These are phyloP conservation scores for Aramus guarauna DNA, from an alignment of 2,113 vertebrate genomes.

Conservation along the genomic window DNA sequence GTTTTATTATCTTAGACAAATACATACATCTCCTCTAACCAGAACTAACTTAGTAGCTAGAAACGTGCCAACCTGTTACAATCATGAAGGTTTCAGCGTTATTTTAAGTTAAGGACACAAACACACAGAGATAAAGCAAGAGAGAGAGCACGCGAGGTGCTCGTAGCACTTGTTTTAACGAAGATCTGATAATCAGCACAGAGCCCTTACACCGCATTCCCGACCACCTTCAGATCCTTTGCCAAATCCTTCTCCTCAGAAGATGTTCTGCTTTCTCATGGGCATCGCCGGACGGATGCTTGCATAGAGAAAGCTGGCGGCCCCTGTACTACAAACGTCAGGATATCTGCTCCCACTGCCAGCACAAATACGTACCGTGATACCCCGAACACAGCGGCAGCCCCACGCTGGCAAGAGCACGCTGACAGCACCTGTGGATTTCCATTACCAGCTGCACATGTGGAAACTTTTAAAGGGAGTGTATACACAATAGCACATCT, in stretches of 20 bases:
- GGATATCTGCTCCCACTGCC: neutral
- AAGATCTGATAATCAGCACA: neutral
- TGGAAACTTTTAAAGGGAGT: neutral
- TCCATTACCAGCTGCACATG: neutral
- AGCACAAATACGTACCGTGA: rapidly evolving
- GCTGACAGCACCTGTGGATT: neutral
- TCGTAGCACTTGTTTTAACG: neutral
- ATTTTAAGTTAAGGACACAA: neutral
- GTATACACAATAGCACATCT: neutral
- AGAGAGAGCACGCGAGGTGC: neutral
- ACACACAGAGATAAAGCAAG: neutral
- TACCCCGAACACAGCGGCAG: neutral
- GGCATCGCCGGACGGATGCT: neutral
- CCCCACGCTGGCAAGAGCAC: neutral
- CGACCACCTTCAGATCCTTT: neutral
- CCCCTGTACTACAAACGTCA: rapidly evolving
- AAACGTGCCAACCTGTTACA: neutral
- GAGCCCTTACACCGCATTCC: neutral
- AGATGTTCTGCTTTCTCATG: neutral
- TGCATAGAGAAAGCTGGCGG: neutral
- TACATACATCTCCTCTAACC: neutral
- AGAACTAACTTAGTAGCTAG: neutral
- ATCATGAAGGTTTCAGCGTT: neutral
- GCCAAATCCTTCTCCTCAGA: neutral
- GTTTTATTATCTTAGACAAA: neutral